These are phyloP conservation scores for Rutilus rutilus DNA, from an alignment of 2,113 vertebrate species.

Conservation along the genomic window DNA sequence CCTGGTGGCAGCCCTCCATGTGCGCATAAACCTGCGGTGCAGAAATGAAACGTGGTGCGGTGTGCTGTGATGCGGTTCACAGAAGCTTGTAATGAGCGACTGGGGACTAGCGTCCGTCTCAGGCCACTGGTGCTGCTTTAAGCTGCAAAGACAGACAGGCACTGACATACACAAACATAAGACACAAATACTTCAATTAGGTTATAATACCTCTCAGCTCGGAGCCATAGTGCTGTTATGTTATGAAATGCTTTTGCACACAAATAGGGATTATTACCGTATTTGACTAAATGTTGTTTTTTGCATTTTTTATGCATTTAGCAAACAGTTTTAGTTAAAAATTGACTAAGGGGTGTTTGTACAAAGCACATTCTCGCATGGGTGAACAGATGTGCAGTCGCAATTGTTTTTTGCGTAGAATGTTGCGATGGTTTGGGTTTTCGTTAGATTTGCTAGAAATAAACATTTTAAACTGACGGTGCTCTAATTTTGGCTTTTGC, in stretches of 20 bases:
- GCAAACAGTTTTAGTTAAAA: neutral
- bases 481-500: neutral
- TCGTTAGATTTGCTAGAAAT: neutral
- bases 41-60: slow-evolving; percentile 40
- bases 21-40: slow-evolving; percentile 45
- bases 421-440: neutral
- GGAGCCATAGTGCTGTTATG: neutral
- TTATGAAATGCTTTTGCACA: slow-evolving; percentile 3
- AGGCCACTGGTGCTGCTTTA: slow-evolving; percentile 22
- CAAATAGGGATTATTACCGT: neutral
- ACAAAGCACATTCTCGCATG: neutral
- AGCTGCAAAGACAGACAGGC: slow-evolving; percentile 12
- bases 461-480: neutral
- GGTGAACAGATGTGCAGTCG: neutral
- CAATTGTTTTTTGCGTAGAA: neutral
- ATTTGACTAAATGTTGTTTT: neutral
- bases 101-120: slow-evolving; percentile 46
- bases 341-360: neutral
- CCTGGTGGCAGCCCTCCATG: slow-evolving; percentile 35
- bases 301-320: neutral
- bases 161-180: slow-evolving; percentile 24
- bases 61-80: slow-evolving; percentile 38
- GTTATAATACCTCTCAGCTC: neutral
- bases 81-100: slow-evolving; percentile 54
- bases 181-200: slow-evolving; percentile 4